Evolutionary conservation across 2,888 invertebrate genomes (phyloP).

Genomic region (Mythimna ferrago): DNA sequence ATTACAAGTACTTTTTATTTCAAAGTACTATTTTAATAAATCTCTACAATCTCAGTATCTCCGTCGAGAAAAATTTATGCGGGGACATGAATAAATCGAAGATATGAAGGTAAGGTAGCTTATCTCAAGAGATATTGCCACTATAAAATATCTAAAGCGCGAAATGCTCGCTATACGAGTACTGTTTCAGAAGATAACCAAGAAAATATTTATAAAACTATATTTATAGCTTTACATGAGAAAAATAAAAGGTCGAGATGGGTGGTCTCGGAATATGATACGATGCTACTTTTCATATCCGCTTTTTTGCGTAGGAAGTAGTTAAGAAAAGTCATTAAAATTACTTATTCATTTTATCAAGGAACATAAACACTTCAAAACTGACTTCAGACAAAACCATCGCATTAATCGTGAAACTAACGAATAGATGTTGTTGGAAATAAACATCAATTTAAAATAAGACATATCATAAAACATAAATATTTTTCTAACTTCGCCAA

Average conservation of each 20-base stretch:
- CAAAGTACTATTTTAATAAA: constrained; percentile 42
- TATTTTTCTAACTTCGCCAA: constrained; percentile 33
- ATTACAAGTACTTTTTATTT: constrained; percentile 31
- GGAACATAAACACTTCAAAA: constrained; percentile 31
- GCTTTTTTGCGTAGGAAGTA: constrained; percentile 47
- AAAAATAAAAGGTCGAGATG: constrained; percentile 51
- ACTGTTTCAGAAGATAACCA: constrained; percentile 70
- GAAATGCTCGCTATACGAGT: constrained; percentile 67
- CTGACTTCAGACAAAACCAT: constrained; percentile 4
- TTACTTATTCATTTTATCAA: constrained; percentile 38
- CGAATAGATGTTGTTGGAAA: constrained; percentile 18
- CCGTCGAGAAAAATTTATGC: constrained; percentile 83
- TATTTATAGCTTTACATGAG: constrained; percentile 58
- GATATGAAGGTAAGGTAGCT: constrained; percentile 84
- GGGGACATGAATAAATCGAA: constrained; percentile 88
- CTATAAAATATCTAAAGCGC: constrained; percentile 83
- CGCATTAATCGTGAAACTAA: constrained; percentile 21
- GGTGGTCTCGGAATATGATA: constrained; percentile 49
- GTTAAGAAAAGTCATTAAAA: constrained; percentile 46
- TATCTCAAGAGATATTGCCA: constrained; percentile 85
- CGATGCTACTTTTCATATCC: constrained; percentile 39
- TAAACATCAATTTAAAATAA: constrained; percentile 21
- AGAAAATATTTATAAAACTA: constrained; percentile 66
- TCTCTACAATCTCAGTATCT: constrained; percentile 65
- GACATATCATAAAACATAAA: constrained; percentile 9